Base-by-base conservation (phyloP, 2,113 vertebrate genomes). In the Xiphophorus couchianus region DNA sequence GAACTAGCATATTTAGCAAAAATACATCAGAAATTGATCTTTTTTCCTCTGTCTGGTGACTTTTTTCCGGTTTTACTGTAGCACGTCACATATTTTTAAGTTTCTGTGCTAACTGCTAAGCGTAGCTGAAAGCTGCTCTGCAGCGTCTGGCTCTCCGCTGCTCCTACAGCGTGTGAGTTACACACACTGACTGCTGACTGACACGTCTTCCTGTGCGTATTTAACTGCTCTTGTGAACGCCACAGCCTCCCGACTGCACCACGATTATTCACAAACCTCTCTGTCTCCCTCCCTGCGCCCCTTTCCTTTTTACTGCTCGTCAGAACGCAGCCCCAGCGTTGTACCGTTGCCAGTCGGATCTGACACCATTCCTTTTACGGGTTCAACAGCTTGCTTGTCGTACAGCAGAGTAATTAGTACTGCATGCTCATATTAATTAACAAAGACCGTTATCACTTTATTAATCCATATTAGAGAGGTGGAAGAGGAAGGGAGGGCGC, bases 371-470 rank as follows among this genome's bases (percentile, higher is more conserved):
- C 84, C 87, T 91, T 91, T 91, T 90, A 89, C 83, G 92, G 92
- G 93, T 94, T 95, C 94, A 94, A 93, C 91, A 93, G 94, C 93
- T 92, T 88, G 91, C 95, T 96, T 97, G 95, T 96, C 96, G 93
- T 96, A 94, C 93, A 96, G 95, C 93, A 89, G 83, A 93, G 95
- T 96, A 97, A 98, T 98, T 97, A 96, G 96, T 95, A 94, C 94
- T 91, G 95, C 96, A 95, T 93, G 95, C 94, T 95, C 94, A 95
- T 97, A 97, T 97, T 97, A 97, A 97, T 97, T 97, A 97, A 96
- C 95, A 95, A 94, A 95, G 94, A 96, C 95, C 95, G 96, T 95
- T 98, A 97, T 95, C 95, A 89, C 91, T 96, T 97, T 98, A 97
- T 97, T 97, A 97, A 99, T 97, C 96, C 88, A 95, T 95, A 96